Conservation (phyloP, 2,797 vertebrate species). For the Lates japonicus region DNA sequence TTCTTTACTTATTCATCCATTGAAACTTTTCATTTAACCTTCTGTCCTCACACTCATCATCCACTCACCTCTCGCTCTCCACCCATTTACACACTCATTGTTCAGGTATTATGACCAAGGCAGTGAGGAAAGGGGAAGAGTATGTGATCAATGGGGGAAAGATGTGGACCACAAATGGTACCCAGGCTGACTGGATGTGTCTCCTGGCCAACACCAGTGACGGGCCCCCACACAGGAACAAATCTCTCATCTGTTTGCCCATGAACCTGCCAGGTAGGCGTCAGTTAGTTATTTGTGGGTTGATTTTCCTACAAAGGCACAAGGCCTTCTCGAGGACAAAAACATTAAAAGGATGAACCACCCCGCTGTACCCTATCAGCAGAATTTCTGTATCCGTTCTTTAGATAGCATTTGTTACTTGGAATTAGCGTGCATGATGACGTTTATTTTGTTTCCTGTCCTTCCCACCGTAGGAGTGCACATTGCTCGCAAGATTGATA, state of each 20-base stretch:
- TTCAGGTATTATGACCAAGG: slow-evolving; percentile 89
- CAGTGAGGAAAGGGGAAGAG: slow-evolving; percentile 87
- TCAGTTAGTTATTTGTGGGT: not conserved
- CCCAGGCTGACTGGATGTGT: slow-evolving; percentile 92
- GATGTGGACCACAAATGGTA: slow-evolving; percentile 90
- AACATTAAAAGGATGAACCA: not conserved
- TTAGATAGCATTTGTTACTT: slow-evolving; percentile 4
- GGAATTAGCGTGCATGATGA: not conserved
- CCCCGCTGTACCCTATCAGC: not conserved
- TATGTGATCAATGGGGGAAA: slow-evolving; percentile 90
- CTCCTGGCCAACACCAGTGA: slow-evolving; percentile 89
- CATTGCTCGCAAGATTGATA: slow-evolving; percentile 89
- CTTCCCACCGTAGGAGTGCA: slow-evolving; percentile 82
- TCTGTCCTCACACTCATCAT: not conserved
- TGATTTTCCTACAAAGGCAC: not conserved
- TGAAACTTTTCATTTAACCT: slow-evolving; percentile 19
- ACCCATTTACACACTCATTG: not conserved
- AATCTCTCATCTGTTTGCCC: slow-evolving; percentile 91
- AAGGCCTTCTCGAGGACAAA: not conserved
- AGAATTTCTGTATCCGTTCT: not conserved
- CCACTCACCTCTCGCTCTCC: not conserved
- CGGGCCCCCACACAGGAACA: slow-evolving; percentile 87
- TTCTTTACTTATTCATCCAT: slow-evolving; percentile 10
- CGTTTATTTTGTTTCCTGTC: slow-evolving; percentile 12
- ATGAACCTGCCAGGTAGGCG: slow-evolving; percentile 88